Percentiles rank a stretch among this genome's conserved stretches.
phyloP scores from a whole-genome alignment of 2,888 invertebrate species.

The Patella caerulea region DNA sequence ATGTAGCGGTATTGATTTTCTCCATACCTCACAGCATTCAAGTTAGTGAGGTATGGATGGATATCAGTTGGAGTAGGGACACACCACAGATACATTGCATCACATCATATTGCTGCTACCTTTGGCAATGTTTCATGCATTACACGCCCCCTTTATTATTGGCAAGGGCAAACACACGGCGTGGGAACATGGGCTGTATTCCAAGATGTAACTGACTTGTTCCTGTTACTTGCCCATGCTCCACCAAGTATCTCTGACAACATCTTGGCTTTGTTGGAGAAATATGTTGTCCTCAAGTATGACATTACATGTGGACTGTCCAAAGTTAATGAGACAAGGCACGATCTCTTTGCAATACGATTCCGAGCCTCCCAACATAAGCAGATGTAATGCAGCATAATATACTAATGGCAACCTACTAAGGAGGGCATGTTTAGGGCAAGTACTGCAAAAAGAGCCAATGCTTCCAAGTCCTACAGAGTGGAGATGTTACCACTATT shows the following conservation, averaged over 20 bases:
- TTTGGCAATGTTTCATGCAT: not conserved
- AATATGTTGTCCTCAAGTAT: not conserved
- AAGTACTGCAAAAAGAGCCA: no score
- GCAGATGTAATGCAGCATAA: not conserved
- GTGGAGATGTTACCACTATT: no score
- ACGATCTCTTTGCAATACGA: not conserved
- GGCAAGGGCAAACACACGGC: not conserved
- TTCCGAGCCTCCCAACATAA: not conserved
- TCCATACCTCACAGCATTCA: not conserved
- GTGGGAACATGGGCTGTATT: not conserved
- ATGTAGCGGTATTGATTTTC: not conserved
- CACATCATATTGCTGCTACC: not conserved
- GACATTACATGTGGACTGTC: not conserved
- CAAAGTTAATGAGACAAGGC: not conserved
- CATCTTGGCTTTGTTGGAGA: not conserved
- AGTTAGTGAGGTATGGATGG: not conserved
- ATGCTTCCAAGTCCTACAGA: no score
- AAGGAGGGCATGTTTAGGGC: no score
- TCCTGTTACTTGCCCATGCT: not conserved
- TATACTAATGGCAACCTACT: no score
- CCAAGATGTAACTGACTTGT: not conserved
- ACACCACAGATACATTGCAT: not conserved
- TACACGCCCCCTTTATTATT: not conserved
- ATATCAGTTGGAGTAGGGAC: not conserved
- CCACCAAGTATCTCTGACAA: not conserved